Evolutionary conservation across 2,113 vertebrate genomes (phyloP), one percentile per base, ranked within the genome.

Genomic region (Isichthys henryi): DNA sequence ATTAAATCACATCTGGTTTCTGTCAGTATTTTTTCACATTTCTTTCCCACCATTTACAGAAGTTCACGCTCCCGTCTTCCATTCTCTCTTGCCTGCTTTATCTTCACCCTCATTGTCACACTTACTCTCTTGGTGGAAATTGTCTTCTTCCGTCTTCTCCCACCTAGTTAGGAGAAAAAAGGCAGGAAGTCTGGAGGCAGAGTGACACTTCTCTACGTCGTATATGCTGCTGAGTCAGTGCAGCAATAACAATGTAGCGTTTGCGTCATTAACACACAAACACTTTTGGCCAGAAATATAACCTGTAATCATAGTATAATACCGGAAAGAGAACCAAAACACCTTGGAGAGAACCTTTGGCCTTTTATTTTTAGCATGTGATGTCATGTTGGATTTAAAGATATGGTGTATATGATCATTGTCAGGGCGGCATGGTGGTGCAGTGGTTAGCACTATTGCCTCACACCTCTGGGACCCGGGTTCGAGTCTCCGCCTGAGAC

Each of bases 1-100:
- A 53, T 45, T 88, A 50, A 85, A n/a, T 13, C 83, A 90, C 93
- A 95, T 95, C 94, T 96, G 94, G 91, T 94, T 95, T 93, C 90
- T 89, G 94, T 95, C 93, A 93, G 88, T 88, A 66, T 92, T 88
- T 86, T 86, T 93, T 86, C 91, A 92, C 52, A 91, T 94, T 94
- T 93, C 91, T 93, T 93, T 6, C 88, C 80, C 31, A 52, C 74
- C 87, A 39, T 43, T 82, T 48, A 49, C 87, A 27, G 15, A 70
- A 45, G 89, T 50, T 31, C 56, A 50, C 31, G 4, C 86, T 50
- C 35, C 27, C 49, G 21, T 39, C 74, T 80, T 19, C 87, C 92
- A 94, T 90, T 92, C 88, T 93, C 92, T 91, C 85, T 91, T 83
- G 86, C 27, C 89, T 88, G 89, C 49, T 90, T 88, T 89, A 88